These are phyloP conservation scores for Taxidea taxus DNA, from an alignment of 2,113 vertebrate genomes.

Conservation along the genomic window DNA sequence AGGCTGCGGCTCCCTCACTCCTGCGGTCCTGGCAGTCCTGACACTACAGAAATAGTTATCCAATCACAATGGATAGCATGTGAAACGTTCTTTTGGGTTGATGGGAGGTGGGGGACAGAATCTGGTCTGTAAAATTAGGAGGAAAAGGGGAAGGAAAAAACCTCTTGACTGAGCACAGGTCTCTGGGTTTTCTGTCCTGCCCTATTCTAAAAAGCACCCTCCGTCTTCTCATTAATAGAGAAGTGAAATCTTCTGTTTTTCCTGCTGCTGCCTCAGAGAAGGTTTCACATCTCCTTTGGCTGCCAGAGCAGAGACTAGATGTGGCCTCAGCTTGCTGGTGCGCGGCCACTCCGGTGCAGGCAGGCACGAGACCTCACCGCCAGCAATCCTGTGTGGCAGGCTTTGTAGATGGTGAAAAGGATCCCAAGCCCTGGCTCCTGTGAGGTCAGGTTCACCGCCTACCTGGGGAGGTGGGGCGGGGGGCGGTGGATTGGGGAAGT, in stretches of 20 bases:
- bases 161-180: neutral
- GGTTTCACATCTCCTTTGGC: conserved; percentile 66
- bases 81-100: neutral
- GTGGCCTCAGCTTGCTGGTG: neutral
- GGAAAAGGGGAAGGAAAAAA: neutral
- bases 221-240: neutral
- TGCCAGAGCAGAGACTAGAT: neutral
- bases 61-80: neutral
- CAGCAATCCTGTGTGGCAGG: accelerated
- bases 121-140: neutral
- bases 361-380: accelerated
- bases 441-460: neutral
- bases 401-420: neutral
- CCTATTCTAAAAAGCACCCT: neutral
- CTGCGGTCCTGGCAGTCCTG: neutral
- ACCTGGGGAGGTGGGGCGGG: neutral
- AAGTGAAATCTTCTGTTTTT: conserved; percentile 58
- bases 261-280: neutral
- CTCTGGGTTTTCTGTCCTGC: conserved; percentile 4
- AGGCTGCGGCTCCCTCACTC: neutral
- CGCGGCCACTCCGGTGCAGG: neutral
- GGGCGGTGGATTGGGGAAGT: neutral
- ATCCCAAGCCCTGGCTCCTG: neutral
- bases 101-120: neutral
- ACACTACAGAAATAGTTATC: neutral